Conservation (phyloP, 2,888 invertebrate genomes). For the Conomelus anceps region DNA sequence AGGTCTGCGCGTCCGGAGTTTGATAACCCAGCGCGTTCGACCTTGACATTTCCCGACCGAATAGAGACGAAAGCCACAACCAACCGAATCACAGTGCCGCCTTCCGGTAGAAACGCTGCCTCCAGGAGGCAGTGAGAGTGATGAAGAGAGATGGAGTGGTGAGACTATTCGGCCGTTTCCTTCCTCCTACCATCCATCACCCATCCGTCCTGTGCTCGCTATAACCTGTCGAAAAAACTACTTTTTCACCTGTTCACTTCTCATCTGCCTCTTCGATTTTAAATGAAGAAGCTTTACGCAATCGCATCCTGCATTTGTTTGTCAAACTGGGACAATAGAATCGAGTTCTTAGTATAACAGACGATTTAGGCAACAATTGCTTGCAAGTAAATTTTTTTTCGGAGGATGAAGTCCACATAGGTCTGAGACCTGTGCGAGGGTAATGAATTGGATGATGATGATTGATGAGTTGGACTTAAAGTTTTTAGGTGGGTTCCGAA, state of each 20-base stretch:
- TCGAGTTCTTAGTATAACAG: not conserved
- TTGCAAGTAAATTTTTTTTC: too few species aligned
- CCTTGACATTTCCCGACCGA: not conserved
- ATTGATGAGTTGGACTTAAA: too few species aligned
- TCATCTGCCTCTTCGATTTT: not conserved
- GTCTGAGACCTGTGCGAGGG: not conserved
- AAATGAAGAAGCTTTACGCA: not conserved
- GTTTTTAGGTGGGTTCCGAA: too few species aligned
- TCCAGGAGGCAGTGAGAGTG: not conserved
- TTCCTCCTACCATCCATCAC: not conserved
- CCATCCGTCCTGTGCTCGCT: not conserved
- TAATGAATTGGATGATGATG: too few species aligned
- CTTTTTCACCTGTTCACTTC: not conserved
- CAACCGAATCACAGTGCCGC: not conserved
- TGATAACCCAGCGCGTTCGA: not conserved
- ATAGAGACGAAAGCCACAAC: not conserved
- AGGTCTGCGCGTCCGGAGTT: not conserved
- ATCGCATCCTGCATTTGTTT: not conserved
- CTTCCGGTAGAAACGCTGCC: not conserved
- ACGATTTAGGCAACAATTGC: not conserved
- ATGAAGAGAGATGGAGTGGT: not conserved
- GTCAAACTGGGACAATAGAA: not conserved
- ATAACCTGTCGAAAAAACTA: not conserved
- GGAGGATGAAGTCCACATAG: too few species aligned
- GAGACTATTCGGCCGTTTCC: not conserved